phyloP scores from a whole-genome alignment of 37 sponge, comb jelly and placozoan genomes.

The Agelas oroides region DNA sequence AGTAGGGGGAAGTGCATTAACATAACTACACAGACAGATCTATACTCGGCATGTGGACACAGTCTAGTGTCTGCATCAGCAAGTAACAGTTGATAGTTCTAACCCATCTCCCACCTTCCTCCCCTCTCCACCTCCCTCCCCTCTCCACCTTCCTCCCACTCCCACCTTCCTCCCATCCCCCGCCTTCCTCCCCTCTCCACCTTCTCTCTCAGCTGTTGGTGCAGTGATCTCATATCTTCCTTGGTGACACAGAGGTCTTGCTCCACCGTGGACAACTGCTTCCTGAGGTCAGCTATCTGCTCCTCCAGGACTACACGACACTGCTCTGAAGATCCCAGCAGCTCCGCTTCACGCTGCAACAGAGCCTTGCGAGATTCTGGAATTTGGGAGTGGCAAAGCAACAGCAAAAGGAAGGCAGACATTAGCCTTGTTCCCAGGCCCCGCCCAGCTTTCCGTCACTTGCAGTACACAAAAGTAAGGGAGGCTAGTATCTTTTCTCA shows the following conservation, averaged over 20 bases:
- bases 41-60: not conserved
- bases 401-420: not conserved
- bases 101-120: too few species aligned
- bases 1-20: not conserved
- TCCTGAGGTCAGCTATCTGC: conserved; percentile 31
- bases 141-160: too few species aligned
- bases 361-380: not conserved
- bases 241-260: conserved; percentile 1
- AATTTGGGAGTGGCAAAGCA: not conserved
- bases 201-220: conserved; percentile 11
- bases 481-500: too few species aligned
- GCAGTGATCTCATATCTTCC: conserved; percentile 11
- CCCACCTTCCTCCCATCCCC: too few species aligned
- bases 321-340: conserved; percentile 3
- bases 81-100: too few species aligned
- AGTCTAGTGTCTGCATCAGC: too few species aligned
- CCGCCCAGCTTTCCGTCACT: too few species aligned
- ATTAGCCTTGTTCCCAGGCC: not conserved
- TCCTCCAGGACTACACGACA: conserved; percentile 21
- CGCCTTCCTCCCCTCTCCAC: conserved; percentile 10
- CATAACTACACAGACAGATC: not conserved
- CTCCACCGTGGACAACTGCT: conserved; percentile 27
- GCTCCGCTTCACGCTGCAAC: conserved; percentile 21
- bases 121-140: too few species aligned
- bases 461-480: too few species aligned